These are phyloP conservation scores for Nematopogon swammerdamellus DNA, from an alignment of 2,888 invertebrate genomes.

Conservation along the genomic window DNA sequence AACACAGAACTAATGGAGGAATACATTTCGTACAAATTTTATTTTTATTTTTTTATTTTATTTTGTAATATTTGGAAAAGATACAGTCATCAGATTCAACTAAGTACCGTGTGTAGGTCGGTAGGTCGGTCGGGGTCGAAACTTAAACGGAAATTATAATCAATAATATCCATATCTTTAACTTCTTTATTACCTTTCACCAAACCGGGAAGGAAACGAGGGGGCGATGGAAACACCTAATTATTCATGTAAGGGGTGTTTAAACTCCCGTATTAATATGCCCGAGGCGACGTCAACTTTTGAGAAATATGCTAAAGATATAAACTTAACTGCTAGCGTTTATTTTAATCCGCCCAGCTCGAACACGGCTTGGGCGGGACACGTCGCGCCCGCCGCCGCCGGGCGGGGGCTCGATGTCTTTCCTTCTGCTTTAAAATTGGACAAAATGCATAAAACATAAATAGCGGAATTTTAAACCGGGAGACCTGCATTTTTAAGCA, in stretches of 20 bases:
- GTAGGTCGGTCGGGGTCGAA: too few species aligned
- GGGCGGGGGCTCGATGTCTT: constrained; percentile 19
- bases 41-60: too few species aligned
- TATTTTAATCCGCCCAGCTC: constrained; percentile 33
- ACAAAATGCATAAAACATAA: constrained; percentile 27
- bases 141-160: too few species aligned
- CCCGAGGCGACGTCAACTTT: constrained; percentile 25
- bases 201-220: constrained; percentile 30
- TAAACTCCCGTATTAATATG: constrained; percentile 47
- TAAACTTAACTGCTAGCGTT: constrained; percentile 21
- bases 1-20: too few species aligned
- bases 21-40: too few species aligned
- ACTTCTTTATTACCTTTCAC: too few species aligned
- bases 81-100: too few species aligned
- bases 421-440: constrained; percentile 32
- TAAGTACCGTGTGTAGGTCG: too few species aligned
- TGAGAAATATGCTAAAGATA: constrained; percentile 36
- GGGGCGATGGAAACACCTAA: constrained; percentile 45
- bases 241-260: constrained; percentile 54
- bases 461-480: constrained; percentile 3
- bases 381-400: too few species aligned
- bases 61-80: too few species aligned
- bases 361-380: constrained; percentile 50
- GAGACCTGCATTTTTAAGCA: constrained; percentile 8
- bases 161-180: too few species aligned